phyloP scores from a whole-genome alignment of 2,888 invertebrate genomes.

The Cenopis cana region DNA sequence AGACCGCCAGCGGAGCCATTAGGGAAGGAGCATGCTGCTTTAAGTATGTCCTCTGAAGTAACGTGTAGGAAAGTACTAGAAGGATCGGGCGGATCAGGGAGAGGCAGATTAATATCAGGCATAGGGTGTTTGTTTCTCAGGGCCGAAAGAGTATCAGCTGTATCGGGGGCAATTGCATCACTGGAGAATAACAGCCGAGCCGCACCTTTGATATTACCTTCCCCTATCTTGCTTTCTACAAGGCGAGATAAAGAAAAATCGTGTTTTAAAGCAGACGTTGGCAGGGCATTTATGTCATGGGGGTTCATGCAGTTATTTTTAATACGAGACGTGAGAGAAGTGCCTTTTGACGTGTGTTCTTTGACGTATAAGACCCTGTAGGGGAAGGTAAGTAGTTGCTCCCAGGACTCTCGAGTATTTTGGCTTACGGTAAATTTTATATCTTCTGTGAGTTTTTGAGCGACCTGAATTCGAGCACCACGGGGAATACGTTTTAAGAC shows the following conservation, averaged over 20 bases:
- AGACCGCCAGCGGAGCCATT: too few relatives aligned
- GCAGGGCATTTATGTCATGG: neutral
- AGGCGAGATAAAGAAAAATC: neutral
- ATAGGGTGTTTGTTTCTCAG: too few relatives aligned
- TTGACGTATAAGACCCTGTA: neutral
- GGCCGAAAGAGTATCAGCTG: too few relatives aligned
- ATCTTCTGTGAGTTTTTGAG: constrained; percentile 3
- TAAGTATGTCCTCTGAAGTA: too few relatives aligned
- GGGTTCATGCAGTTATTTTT: neutral
- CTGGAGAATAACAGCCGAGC: too few relatives aligned
- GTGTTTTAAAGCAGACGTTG: neutral
- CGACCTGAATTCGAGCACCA: neutral
- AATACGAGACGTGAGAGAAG: neutral
- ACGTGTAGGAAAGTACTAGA: too few relatives aligned
- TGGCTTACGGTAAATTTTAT: neutral
- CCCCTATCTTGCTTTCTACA: constrained; percentile 3
- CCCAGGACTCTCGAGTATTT: neutral
- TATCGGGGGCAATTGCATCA: too few relatives aligned
- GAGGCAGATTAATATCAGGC: too few relatives aligned
- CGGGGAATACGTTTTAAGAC: too few relatives aligned
- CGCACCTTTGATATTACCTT: too few relatives aligned
- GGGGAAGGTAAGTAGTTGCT: constrained; percentile 9
- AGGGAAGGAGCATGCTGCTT: too few relatives aligned
- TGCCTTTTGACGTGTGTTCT: neutral
- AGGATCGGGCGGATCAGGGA: too few relatives aligned